phyloP scores from a whole-genome alignment of 2,888 invertebrate species.

The Neoascia interrupta region DNA sequence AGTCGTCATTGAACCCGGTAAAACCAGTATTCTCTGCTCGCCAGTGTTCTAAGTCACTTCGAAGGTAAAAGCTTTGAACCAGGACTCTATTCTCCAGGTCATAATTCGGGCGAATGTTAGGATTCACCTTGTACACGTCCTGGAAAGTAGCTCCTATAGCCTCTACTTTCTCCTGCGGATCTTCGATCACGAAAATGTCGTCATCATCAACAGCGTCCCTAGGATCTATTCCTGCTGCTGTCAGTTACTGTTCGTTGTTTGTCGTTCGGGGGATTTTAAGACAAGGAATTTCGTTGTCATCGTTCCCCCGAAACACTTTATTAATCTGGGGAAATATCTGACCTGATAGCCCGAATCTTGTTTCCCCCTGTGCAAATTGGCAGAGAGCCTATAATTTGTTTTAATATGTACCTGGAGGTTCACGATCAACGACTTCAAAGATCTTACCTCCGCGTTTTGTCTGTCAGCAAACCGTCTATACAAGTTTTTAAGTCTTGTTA shows the following conservation, averaged over 20 bases:
- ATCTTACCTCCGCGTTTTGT: too few species aligned
- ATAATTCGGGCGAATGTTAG: background rate
- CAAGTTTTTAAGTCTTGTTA: too few species aligned
- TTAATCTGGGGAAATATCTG: background rate
- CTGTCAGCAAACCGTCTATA: too few species aligned
- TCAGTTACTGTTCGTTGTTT: background rate
- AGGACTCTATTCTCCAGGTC: background rate
- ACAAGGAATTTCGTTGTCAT: background rate
- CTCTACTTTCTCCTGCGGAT: background rate
- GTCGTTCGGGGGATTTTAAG: too few species aligned
- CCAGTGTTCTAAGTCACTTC: too few species aligned
- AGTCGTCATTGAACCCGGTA: too few species aligned
- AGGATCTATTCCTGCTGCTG: background rate
- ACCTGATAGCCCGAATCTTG: background rate
- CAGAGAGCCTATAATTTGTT: too few species aligned
- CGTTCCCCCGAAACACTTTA: background rate
- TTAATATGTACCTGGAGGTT: too few species aligned
- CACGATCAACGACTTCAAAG: too few species aligned
- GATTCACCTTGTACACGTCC: background rate
- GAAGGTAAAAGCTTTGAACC: too few species aligned
- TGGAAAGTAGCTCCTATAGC: background rate
- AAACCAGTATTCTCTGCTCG: too few species aligned
- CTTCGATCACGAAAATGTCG: background rate
- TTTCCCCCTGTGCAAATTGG: background rate
- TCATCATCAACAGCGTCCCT: background rate